Conservation (phyloP, 2,888 invertebrate genomes). For the Machimus rusticus region DNA sequence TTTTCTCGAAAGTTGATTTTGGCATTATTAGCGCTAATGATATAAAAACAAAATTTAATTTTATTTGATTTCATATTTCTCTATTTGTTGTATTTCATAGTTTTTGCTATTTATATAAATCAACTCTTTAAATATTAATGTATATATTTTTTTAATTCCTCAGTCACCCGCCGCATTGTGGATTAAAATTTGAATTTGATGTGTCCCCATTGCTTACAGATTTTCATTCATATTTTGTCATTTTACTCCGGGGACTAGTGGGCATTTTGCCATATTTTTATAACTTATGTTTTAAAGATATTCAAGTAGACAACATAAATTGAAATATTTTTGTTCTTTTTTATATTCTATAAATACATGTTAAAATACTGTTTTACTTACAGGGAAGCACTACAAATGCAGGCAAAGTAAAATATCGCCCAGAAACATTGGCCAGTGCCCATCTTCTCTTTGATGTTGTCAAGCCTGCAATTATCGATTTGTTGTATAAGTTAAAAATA, state of each 20-base stretch:
- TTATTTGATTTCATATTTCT: neutral
- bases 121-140: too few relatives aligned
- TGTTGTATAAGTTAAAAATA: neutral
- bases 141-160: neutral
- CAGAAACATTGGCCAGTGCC: slow-evolving; percentile 63
- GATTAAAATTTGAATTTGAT: neutral
- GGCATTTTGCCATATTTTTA: neutral
- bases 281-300: neutral
- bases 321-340: neutral
- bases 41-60: slow-evolving; percentile 46
- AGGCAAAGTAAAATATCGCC: slow-evolving; percentile 64
- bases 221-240: neutral
- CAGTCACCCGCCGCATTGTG: neutral
- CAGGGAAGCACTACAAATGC: slow-evolving; percentile 64
- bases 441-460: slow-evolving; percentile 55
- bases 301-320: neutral
- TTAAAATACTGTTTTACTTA: slow-evolving; percentile 56
- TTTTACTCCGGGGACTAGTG: neutral
- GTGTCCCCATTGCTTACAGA: neutral
- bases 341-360: neutral
- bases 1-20: slow-evolving; percentile 92
- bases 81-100: neutral
- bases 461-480: slow-evolving; percentile 38
- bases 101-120: neutral
- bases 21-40: slow-evolving; percentile 76